A percentile compares a stretch with the other conserved stretches of the same genome.
phyloP scores from a whole-genome alignment of 64 coral and sea anemone genomes.

The Actinia tenebrosa region DNA sequence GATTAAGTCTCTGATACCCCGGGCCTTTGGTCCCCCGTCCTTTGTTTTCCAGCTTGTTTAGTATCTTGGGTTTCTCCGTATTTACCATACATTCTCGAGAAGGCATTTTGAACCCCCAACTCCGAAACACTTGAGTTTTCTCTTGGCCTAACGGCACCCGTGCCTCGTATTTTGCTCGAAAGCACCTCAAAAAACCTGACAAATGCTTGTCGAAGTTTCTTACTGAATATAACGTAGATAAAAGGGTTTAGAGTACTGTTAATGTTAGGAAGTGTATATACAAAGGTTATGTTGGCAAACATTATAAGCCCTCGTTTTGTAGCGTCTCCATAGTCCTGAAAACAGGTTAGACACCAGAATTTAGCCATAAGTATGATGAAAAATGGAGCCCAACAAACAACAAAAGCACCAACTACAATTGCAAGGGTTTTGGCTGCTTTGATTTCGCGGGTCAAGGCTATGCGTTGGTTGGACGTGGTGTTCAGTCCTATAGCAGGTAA shows the following conservation, averaged over 20 bases:
- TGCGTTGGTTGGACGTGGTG: constrained; percentile 33
- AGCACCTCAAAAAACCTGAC: constrained; percentile 39
- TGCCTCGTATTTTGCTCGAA: background rate
- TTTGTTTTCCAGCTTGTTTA: background rate
- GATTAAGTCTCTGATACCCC: too few species aligned
- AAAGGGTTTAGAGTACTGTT: constrained; percentile 87
- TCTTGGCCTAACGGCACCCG: background rate
- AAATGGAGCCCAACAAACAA: constrained; percentile 75
- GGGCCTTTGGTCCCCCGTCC: background rate
- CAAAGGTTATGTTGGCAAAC: constrained; percentile 65
- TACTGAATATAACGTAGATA: constrained; percentile 84
- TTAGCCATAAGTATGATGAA: constrained; percentile 66
- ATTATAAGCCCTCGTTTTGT: constrained; percentile 33
- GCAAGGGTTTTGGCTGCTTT: constrained; percentile 87
- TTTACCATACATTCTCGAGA: background rate
- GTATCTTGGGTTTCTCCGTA: background rate
- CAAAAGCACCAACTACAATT: constrained; percentile 72
- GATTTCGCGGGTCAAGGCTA: constrained; percentile 52
- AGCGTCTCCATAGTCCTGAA: constrained; percentile 30
- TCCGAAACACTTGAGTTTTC: background rate
- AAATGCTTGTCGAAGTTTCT: constrained; percentile 70
- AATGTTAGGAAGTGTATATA: constrained; percentile 76
- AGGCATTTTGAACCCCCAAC: background rate
- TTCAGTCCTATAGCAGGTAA: background rate
- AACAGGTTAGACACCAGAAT: constrained; percentile 53